phyloP scores from a whole-genome alignment of 2,888 invertebrate species.

The Nomada fucata region DNA sequence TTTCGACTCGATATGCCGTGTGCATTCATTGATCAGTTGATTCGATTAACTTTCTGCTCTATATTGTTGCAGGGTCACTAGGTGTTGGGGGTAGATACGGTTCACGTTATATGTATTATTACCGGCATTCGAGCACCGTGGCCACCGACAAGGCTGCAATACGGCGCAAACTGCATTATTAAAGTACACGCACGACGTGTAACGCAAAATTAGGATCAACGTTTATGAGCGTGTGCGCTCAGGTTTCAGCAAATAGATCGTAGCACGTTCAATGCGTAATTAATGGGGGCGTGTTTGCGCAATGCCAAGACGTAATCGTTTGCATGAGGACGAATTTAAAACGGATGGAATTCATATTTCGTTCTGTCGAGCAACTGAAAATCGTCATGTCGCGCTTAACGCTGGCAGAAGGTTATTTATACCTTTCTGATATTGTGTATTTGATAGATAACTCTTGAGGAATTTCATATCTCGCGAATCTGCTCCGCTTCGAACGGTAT shows the following conservation, averaged over 20 bases:
- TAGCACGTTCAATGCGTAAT: slow-evolving; percentile 41
- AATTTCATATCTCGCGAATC: too few relatives aligned
- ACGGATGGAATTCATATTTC: background rate
- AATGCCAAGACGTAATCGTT: slow-evolving; percentile 32
- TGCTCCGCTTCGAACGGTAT: too few relatives aligned
- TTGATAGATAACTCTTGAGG: too few relatives aligned
- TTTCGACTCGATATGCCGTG: slow-evolving; percentile 24
- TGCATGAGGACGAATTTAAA: slow-evolving; percentile 28
- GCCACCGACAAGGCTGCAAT: slow-evolving; percentile 50
- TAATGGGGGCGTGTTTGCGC: slow-evolving; percentile 49
- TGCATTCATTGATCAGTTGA: slow-evolving; percentile 70
- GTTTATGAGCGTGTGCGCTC: slow-evolving; percentile 40
- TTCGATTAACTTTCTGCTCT: slow-evolving; percentile 72
- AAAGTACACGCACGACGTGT: slow-evolving; percentile 38
- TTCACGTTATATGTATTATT: slow-evolving; percentile 56
- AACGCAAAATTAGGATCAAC: slow-evolving; percentile 58
- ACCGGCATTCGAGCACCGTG: slow-evolving; percentile 58
- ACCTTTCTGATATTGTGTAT: too few relatives aligned
- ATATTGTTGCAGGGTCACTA: slow-evolving; percentile 69
- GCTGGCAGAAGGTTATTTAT: too few relatives aligned
- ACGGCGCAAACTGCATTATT: slow-evolving; percentile 55
- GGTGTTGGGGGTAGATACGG: slow-evolving; percentile 59
- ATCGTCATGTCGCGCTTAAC: background rate
- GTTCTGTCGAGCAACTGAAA: background rate
- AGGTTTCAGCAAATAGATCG: slow-evolving; percentile 53